Evolutionary conservation across 1,140 invertebrate genomes (phyloP).

Genomic region (Amphibalanus amphitrite): DNA sequence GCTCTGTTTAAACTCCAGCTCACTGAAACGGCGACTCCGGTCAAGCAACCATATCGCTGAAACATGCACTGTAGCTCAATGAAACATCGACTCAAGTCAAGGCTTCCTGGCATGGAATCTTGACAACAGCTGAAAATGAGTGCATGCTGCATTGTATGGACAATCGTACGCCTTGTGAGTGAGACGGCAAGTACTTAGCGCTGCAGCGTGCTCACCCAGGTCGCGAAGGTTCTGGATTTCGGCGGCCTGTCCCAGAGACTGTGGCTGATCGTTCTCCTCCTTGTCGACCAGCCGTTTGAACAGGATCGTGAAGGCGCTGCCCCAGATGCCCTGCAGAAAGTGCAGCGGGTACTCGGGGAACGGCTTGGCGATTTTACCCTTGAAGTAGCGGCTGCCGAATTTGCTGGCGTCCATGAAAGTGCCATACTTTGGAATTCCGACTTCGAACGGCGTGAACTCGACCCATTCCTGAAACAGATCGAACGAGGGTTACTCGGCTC

Average conservation of each 20-base stretch:
- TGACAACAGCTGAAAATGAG: too few relatives aligned
- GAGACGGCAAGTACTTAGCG: too few relatives aligned
- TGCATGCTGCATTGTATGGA: too few relatives aligned
- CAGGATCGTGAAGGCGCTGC: slow-evolving; percentile 33
- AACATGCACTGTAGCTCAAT: too few relatives aligned
- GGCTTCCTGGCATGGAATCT: too few relatives aligned
- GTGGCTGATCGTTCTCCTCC: slow-evolving; percentile 7
- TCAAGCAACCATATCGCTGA: too few relatives aligned
- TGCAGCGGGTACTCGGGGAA: slow-evolving; percentile 30
- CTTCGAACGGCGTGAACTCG: slow-evolving; percentile 34
- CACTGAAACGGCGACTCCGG: too few relatives aligned
- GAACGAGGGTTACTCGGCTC: too few relatives aligned
- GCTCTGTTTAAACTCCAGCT: too few relatives aligned
- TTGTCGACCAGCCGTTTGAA: slow-evolving; percentile 27
- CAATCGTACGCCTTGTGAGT: too few relatives aligned
- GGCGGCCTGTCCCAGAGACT: neutral
- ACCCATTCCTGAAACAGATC: slow-evolving; percentile 29
- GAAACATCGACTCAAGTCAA: too few relatives aligned
- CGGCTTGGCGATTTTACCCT: slow-evolving; percentile 28
- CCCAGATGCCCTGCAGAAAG: slow-evolving; percentile 31
- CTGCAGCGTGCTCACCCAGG: neutral
- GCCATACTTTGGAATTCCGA: slow-evolving; percentile 34
- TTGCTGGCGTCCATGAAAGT: slow-evolving; percentile 30
- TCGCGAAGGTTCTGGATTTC: neutral
- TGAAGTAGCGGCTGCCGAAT: slow-evolving; percentile 33